These are phyloP conservation scores for Artemisiospiza belli DNA, from an alignment of 2,113 vertebrate species.

Conservation along the genomic window DNA sequence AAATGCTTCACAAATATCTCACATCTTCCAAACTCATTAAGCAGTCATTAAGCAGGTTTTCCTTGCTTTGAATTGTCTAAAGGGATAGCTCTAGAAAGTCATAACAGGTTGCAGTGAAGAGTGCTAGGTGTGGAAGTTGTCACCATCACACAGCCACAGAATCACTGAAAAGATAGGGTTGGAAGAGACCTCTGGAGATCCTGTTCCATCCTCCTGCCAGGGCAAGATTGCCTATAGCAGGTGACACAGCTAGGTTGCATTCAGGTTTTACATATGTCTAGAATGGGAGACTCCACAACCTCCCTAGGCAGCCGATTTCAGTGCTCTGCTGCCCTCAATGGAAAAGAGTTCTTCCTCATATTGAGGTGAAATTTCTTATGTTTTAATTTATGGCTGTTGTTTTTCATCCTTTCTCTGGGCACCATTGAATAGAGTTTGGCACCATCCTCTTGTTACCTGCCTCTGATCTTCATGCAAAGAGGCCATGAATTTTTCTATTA, in stretches of 20 bases:
- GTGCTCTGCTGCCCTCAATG: neutral
- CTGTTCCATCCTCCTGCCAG: too few species aligned
- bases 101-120: neutral
- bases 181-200: neutral
- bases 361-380: neutral
- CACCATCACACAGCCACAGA: neutral
- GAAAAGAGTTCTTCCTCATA: neutral
- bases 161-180: too few species aligned
- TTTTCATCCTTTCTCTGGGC: neutral
- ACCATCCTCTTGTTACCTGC: neutral
- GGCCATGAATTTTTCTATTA: neutral
- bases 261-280: neutral
- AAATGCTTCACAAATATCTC: neutral
- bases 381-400: neutral
- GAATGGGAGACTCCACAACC: neutral
- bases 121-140: neutral
- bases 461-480: neutral
- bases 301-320: neutral
- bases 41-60: neutral
- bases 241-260: neutral
- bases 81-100: neutral
- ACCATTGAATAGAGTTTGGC: neutral
- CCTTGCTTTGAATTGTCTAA: neutral
- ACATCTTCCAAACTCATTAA: neutral
- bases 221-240: accelerated